Evolutionary conservation across 2,888 invertebrate genomes (phyloP), one percentile per base, ranked within the genome.

Genomic region (Gibbula magus): DNA sequence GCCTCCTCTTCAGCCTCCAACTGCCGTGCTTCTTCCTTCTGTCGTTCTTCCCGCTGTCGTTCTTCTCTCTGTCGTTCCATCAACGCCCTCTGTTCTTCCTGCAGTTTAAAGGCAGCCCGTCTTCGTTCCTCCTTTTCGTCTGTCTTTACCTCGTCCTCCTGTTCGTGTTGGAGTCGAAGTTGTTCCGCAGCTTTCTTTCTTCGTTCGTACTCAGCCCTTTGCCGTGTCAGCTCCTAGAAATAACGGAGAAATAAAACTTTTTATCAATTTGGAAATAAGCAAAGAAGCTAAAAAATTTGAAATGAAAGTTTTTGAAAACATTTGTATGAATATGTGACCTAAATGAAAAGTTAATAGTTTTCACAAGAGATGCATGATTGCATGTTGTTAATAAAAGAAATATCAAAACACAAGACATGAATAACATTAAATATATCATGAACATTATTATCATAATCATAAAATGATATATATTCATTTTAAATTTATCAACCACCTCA

Each of bases 121-220:
- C 91, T 82, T 16, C 91, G 82, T 76, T 90, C 89, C 73, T 91
- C 91, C 56, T 88, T 86, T 81, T 91, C 88, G 75, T 88, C 88
- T 0, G 18, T 39, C 74, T 86, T 82, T 54, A 87, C 85, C 75
- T 89, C 89, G 76, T 88, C 90, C 74, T 89, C 90, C 77, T 90
- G 89, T 66, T 91, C 90, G 53, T 89, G 89, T 79, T 91, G 89
- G 18, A 88, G 83, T 32, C 91, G 83, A 35, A 91, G 81, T 78
- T 89, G 89, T 75, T 91, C 92, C 4, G 92, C 92, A 22, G 86
- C 83, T 80, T 90, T 91, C 84, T 92, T 92, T 76, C 87, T 87
- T 74, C 88, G 86, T 79, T 92, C 92, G 80, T 92, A 92, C 8
- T 91, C 92, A 10, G 88, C 83, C 79, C 92, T 92, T 85, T 92